phyloP scores from a whole-genome alignment of 2,888 invertebrate genomes.

The Oxystoma pomonae region DNA sequence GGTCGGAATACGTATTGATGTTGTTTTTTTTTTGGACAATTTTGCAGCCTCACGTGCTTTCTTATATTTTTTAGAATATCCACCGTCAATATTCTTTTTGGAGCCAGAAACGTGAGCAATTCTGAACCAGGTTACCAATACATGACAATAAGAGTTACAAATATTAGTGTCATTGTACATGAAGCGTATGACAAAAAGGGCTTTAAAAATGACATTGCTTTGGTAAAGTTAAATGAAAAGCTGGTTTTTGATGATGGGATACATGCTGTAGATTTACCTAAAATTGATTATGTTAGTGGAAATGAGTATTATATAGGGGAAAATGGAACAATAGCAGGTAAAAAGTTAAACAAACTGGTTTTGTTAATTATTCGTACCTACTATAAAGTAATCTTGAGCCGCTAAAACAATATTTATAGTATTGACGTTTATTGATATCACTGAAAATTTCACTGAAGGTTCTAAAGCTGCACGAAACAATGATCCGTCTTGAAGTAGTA shows the following conservation, averaged over 20 bases:
- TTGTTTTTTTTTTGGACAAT: no score
- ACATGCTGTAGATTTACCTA: not conserved
- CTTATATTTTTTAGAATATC: not conserved
- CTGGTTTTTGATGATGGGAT: not conserved
- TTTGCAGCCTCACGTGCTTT: no score
- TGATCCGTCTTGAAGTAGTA: no score
- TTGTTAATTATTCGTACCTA: no score
- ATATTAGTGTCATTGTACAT: not conserved
- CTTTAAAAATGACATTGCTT: not conserved
- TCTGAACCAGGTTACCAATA: not conserved
- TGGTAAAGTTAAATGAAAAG: not conserved
- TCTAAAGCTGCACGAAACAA: no score
- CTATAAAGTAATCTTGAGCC: no score
- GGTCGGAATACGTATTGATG: no score
- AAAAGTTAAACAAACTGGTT: no score
- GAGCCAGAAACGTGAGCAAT: conserved; percentile 1
- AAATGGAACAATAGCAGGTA: conserved; percentile 1
- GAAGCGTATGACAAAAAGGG: not conserved
- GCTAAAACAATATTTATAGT: no score
- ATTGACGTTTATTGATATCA: no score
- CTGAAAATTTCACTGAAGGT: no score
- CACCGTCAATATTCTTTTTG: not conserved
- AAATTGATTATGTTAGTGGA: not conserved
- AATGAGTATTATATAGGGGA: not conserved
- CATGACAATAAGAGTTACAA: not conserved